Evolutionary conservation across 2,113 vertebrate species (phyloP).

Genomic region (Actenoides lindsayi): DNA sequence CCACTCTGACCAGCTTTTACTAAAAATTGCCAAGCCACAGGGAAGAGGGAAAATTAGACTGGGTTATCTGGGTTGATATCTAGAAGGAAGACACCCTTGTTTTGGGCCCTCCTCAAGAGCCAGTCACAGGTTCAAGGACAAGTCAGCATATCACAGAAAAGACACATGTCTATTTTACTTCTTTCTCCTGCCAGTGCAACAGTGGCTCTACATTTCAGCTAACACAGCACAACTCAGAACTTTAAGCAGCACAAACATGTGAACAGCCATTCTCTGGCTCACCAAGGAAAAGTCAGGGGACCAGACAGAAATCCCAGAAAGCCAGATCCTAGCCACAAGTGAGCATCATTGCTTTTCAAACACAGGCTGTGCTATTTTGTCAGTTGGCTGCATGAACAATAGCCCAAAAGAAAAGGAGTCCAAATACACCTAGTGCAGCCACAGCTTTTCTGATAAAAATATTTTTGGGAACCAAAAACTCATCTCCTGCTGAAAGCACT

Average conservation of each 20-base stretch:
- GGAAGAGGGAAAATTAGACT: neutral
- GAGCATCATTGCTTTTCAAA: neutral
- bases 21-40: neutral
- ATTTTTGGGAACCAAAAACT: neutral
- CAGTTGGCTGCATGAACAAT: neutral
- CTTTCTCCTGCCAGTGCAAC: neutral
- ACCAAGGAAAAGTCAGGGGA: neutral
- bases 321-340: neutral
- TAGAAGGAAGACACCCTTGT: neutral
- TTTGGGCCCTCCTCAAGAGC: neutral
- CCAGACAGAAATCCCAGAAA: neutral
- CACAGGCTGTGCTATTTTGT: neutral
- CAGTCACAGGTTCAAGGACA: neutral
- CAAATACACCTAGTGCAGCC: neutral
- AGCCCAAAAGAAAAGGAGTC: neutral
- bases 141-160: neutral
- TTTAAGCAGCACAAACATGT: neutral
- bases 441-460: neutral
- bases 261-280: neutral
- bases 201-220: neutral
- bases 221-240: neutral
- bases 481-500: neutral
- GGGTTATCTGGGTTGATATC: neutral
- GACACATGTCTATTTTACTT: neutral
- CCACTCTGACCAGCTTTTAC: neutral